A percentile compares a stretch with the other conserved stretches of the same genome.
Conservation (phyloP, 2,888 invertebrate species). For the Tryphoninae sp. region DNA sequence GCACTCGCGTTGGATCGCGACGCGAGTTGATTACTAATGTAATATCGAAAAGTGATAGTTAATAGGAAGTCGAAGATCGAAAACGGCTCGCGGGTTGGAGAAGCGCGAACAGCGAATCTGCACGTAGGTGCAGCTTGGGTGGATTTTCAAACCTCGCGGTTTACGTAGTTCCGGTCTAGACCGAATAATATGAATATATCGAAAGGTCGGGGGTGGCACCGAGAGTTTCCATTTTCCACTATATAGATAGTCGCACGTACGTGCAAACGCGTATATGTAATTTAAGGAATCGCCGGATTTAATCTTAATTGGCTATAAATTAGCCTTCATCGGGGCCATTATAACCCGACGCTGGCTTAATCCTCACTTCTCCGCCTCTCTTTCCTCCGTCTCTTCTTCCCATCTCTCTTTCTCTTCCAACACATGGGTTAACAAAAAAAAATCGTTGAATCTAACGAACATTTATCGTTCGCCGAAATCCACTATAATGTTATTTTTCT, state of each 20-base stretch:
- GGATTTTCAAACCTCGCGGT: conserved; percentile 42
- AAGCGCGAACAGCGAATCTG: conserved; percentile 31
- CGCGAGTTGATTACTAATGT: conserved; percentile 42
- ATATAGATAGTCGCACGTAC: conserved; percentile 3
- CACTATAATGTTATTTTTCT: background rate
- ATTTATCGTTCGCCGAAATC: conserved; percentile 25
- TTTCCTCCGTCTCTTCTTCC: conserved; percentile 43
- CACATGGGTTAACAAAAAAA: conserved; percentile 11
- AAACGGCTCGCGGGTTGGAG: conserved; percentile 34
- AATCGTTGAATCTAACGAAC: conserved; percentile 12
- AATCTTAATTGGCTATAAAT: conserved; percentile 72
- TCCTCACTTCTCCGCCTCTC: conserved; percentile 60
- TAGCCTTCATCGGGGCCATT: conserved; percentile 62
- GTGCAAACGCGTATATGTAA: conserved; percentile 45
- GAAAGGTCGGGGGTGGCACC: conserved; percentile 51
- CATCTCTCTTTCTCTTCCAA: conserved; percentile 36
- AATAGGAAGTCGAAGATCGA: conserved; percentile 59
- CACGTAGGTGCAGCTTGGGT: background rate
- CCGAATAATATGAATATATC: conserved; percentile 67
- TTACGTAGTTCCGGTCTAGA: conserved; percentile 62
- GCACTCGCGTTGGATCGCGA: conserved; percentile 32
- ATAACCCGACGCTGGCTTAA: conserved; percentile 63
- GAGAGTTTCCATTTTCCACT: conserved; percentile 61
- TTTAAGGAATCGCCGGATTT: conserved; percentile 70
- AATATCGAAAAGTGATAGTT: conserved; percentile 63